Base-by-base conservation (phyloP, 2,113 vertebrate genomes). In the Rhagologus leucostigma region DNA sequence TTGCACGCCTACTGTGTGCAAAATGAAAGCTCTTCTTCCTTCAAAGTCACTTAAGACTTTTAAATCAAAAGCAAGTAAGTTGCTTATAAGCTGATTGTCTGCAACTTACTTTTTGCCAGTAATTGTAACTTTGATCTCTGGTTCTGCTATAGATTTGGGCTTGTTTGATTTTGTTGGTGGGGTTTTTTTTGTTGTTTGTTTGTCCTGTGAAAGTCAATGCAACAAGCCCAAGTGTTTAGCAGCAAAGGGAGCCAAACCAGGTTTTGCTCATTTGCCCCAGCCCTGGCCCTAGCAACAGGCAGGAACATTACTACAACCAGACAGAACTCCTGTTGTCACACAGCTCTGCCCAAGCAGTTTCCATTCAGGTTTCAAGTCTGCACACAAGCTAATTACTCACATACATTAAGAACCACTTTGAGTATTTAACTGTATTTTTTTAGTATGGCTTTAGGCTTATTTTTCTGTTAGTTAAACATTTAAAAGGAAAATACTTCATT, bases 1-100 rank as follows among this genome's bases (percentile, higher is more conserved):
- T 84, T 92, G 64, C 47, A 90, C 21, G 42, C 32, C 71, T 67
- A 24, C 30, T 59, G 69, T 37, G 49, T 81, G 68, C 44, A 80
- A 85, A 92, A 89, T 22, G 29, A 94, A 93, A 92, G 90, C 35
- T 86, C 22, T 69, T 84, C 70, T 55, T 91, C 74, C 82, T 96
- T 95, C 83, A 91, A 65, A 84, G 83, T 60, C 42, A 78, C 49
- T 83, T 13, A 22, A 22, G n/a, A n/a, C 20, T 75, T 90, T 39
- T 76, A 74, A 84, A 35, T 80, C 46, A 89, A 90, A 96, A 89
- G 46, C 50, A 89, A 89, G 6, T 37, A 70, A 56, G 24, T 55
- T 90, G 22, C 37, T 68, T 44, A 2, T 33, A 87, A 46, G 41
- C 16, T 90, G 85, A 94, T 89, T 87, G 49, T 93, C 80, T 71